Conservation (phyloP, 2,113 vertebrate species). For the Ivindomyrus marchei region DNA sequence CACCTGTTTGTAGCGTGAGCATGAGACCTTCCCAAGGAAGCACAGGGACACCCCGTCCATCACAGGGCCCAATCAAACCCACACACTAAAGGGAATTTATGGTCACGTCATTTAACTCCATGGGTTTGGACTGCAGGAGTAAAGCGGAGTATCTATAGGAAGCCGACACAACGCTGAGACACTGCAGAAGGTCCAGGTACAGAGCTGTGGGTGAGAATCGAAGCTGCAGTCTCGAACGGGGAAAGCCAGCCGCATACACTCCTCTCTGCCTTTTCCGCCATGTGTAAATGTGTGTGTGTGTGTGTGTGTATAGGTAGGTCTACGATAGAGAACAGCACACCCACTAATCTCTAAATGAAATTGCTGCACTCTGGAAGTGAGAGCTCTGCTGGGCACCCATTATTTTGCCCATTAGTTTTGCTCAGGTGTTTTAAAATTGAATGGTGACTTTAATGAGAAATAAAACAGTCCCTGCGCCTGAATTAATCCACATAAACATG, state of each 20-base stretch:
- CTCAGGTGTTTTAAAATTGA: conserved; percentile 21
- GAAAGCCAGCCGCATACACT: not conserved
- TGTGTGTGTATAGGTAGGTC: not conserved
- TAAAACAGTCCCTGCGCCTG: not conserved
- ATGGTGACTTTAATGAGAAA: not conserved
- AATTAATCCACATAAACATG: conserved; percentile 1
- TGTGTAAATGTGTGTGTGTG: not conserved
- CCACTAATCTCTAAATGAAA: conserved; percentile 36
- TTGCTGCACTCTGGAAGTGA: conserved; percentile 16
- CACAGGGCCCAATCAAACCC: not conserved
- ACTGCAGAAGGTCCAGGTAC: not conserved
- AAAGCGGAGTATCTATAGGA: not conserved
- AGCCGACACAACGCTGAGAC: not conserved
- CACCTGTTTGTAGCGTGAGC: not conserved
- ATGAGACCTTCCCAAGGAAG: not conserved
- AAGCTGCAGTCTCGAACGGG: not conserved
- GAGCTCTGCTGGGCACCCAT: conserved; percentile 21
- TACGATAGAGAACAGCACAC: conserved; percentile 24
- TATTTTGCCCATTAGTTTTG: conserved; percentile 33
- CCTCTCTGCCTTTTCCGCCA: not conserved
- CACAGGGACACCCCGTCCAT: not conserved
- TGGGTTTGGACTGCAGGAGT: not conserved
- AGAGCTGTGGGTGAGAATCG: not conserved
- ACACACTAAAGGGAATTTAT: not conserved
- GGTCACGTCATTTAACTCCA: not conserved